phyloP scores from a whole-genome alignment of 2,888 invertebrate species.

The Congeria kusceri region DNA sequence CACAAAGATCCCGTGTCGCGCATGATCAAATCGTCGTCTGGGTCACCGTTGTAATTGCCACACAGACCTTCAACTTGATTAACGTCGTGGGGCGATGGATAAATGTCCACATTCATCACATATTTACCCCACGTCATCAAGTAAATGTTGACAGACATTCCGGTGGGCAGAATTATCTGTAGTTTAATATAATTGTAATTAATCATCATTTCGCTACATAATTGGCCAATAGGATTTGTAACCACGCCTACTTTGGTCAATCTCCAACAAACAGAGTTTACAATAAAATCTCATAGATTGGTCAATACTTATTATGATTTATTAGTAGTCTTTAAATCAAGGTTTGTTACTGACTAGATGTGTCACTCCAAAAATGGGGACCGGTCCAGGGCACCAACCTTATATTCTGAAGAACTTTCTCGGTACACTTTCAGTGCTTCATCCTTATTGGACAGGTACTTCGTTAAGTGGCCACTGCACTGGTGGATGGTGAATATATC shows the following conservation, averaged over 20 bases:
- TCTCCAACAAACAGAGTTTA: too few species aligned
- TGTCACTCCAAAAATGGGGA: too few species aligned
- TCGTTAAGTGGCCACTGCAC: conserved; percentile 34
- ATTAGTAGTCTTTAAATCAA: too few species aligned
- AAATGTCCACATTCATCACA: conserved; percentile 24
- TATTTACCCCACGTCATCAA: conserved; percentile 29
- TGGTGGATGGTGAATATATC: conserved; percentile 45
- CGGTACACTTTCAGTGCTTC: conserved; percentile 24
- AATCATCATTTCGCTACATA: too few species aligned
- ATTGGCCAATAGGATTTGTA: too few species aligned
- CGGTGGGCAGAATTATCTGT: conserved; percentile 25
- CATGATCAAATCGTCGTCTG: conserved; percentile 8
- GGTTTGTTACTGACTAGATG: too few species aligned
- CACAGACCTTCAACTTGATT: conserved; percentile 22
- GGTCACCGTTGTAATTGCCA: conserved; percentile 26
- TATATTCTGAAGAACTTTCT: conserved; percentile 13
- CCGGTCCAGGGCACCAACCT: conserved; percentile 16
- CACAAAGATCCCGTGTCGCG: conserved; percentile 4
- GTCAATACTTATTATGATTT: too few species aligned
- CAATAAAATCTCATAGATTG: too few species aligned
- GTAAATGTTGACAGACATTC: conserved; percentile 19
- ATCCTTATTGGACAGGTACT: conserved; percentile 28
- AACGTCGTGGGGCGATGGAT: conserved; percentile 14
- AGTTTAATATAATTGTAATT: not conserved
- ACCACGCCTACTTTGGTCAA: too few species aligned